Evolutionary conservation across 2,797 vertebrate genomes (phyloP), one percentile per base, ranked within the genome.

Genomic region (Cichlasoma orientale): DNA sequence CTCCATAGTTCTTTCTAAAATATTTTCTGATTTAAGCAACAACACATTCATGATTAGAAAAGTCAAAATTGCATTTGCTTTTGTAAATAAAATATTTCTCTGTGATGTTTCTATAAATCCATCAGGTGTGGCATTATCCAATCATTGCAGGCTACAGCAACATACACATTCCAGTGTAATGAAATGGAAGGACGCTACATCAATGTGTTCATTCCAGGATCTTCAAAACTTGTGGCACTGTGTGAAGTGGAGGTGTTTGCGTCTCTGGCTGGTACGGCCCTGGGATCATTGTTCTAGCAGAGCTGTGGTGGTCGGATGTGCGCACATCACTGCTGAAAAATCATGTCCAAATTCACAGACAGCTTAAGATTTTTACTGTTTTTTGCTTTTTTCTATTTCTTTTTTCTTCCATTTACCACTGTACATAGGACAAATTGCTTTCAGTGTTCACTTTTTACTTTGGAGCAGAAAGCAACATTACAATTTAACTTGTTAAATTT

Each of bases 181-280:
- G 66, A 25, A 36, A 72, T 79, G 71, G 14, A 68, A 19, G 82
- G 79, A 4, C 86, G 66, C n/a, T 77, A 56, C 9, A 16, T 87
- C 47, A 2, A 0, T 8, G 21, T 84, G 11, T 0, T 3, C 10
- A 21, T 50, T 7, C 16, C 19, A 6, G 29, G 25, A 33, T 0
- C n/a, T 0, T 3, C 3, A 8, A 3, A 31, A 4, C 1, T 9
- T 4, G 3, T 82, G 18, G 18, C n/a, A 2, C 2, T 85, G 13
- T 76, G 69, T 50, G 70, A 50, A 33, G 56, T 85, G 7, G 72
- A 85, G 29, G 80, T 83, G 9, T 83, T 76, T 7, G 83, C 75
- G 33, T 54, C 41, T 57, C 13, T 6, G 12, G 10, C 31, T 23
- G 78, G 83, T 88, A 74, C 2, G 36, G 18, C 29, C 9, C n/a